Percentiles rank a stretch among this genome's conserved stretches.
Evolutionary conservation across 2,113 vertebrate genomes (phyloP).

Genomic region (Excalfactoria chinensis): DNA sequence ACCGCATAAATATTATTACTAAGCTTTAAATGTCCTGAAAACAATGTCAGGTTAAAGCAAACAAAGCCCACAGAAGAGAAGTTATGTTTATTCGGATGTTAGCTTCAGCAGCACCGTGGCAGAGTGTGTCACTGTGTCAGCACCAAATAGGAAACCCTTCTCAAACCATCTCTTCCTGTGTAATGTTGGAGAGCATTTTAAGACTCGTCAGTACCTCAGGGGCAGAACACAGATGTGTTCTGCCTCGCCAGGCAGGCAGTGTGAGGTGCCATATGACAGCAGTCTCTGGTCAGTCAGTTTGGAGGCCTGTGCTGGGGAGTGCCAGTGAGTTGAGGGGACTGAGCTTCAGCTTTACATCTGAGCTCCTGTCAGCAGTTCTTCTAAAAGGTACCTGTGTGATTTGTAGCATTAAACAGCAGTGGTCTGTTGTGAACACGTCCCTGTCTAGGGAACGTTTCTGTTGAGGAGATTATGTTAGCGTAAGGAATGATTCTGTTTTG

Average conservation of each 20-base stretch:
- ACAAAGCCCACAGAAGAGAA: neutral
- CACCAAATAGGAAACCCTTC: neutral
- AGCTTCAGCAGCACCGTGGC: neutral
- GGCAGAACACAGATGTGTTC: neutral
- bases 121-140: neutral
- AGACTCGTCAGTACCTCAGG: neutral
- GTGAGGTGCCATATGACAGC: neutral
- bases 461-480: neutral
- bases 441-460: neutral
- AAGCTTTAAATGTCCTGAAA: neutral
- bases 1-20: constrained; percentile 8
- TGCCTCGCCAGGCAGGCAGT: neutral
- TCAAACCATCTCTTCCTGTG: neutral
- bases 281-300: neutral
- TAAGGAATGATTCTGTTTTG: neutral
- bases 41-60: constrained; percentile 15
- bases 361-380: neutral
- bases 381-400: neutral
- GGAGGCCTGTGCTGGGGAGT: neutral
- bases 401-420: neutral
- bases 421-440: neutral
- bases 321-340: neutral
- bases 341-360: neutral
- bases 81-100: neutral
- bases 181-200: neutral